Evolutionary conservation across 2,113 vertebrate species (phyloP).

Genomic region (Ceuthmochares aereus): DNA sequence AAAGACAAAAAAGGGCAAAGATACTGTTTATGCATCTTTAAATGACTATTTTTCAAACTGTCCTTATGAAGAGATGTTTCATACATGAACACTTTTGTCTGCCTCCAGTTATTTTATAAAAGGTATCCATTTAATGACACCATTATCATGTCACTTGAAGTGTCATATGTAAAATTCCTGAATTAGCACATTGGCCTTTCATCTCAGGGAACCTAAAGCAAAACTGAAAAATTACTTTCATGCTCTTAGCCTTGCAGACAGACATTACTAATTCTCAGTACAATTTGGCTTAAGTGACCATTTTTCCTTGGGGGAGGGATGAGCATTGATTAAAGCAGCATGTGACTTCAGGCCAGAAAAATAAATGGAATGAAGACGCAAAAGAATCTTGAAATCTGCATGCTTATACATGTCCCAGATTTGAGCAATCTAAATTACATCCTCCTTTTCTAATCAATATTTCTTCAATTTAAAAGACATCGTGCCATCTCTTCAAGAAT

Average conservation of each 20-base stretch:
- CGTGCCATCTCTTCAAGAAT: background rate
- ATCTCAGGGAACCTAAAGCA: slow-evolving; percentile 52
- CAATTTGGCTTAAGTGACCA: slow-evolving; percentile 2
- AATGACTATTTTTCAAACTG: slow-evolving; percentile 5
- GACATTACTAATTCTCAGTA: slow-evolving; percentile 62
- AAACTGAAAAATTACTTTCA: slow-evolving; percentile 57
- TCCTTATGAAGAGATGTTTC: background rate
- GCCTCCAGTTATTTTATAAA: slow-evolving; percentile 12
- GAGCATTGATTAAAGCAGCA: background rate
- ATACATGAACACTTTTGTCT: slow-evolving; percentile 2
- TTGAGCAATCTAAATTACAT: background rate
- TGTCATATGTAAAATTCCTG: slow-evolving; percentile 36
- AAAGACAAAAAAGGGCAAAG: background rate
- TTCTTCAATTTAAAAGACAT: background rate
- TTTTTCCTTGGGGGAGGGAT: background rate
- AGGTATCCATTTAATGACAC: slow-evolving; percentile 32
- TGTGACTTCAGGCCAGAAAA: slow-evolving; percentile 15
- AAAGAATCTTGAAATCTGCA: background rate
- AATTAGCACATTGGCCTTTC: slow-evolving; percentile 45
- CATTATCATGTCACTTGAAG: slow-evolving; percentile 39
- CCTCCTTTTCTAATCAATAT: slow-evolving; percentile 5
- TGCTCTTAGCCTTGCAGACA: slow-evolving; percentile 68
- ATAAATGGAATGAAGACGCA: background rate
- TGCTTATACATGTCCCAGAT: background rate
- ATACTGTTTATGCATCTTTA: background rate